Evolutionary conservation across 1,140 invertebrate genomes (phyloP), one percentile per base, ranked within the genome.

Genomic region (Procambarus virginalis): DNA sequence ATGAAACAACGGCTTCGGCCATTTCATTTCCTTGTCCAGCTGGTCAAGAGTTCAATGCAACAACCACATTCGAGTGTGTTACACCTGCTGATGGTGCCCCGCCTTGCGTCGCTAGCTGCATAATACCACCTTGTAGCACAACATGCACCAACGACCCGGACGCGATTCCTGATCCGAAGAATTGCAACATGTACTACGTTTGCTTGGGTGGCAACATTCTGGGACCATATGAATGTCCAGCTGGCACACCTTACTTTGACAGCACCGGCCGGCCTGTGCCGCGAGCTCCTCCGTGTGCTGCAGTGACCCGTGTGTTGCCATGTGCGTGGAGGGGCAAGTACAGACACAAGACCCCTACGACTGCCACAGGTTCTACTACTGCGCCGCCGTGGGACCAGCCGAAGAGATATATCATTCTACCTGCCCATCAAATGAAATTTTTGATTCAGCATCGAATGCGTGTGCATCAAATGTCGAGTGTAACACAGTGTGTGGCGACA

Each of bases 301-400:
- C 49, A 9, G 10, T 3, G 14, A 49, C 12, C 49, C n/a, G 17
- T 80, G 78, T 55, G n/a, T 55, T 22, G 48, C 78, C 10, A 20
- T 14, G 14, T 80, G 78, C 55, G 3, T 9, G 14, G 2, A 12
- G 2, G 49, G 17, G 1, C 3, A 20, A 9, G 9, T 17, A 3
- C 48, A 58, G 78, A 51, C 48, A 8, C 2, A 12, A 20, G 78
- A 80, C 78, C 78, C 78, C 10, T 17, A n/a, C 8, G 78, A 80
- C 78, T 80, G 78, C 78, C 9, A 8, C 45, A 49, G n/a, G 49
- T 80, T 55, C 49, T 80, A 80, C 17, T 14, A 55, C 9, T 80
- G 78, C 14, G 2, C 17, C 2, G 78, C 45, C 14, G 48, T 10
- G 9, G 78, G 78, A 12, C 2, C 49, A 2, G 17, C 49, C 17